Conservation (phyloP, 1,140 invertebrate genomes). For the Stegodyphus dumicola region DNA sequence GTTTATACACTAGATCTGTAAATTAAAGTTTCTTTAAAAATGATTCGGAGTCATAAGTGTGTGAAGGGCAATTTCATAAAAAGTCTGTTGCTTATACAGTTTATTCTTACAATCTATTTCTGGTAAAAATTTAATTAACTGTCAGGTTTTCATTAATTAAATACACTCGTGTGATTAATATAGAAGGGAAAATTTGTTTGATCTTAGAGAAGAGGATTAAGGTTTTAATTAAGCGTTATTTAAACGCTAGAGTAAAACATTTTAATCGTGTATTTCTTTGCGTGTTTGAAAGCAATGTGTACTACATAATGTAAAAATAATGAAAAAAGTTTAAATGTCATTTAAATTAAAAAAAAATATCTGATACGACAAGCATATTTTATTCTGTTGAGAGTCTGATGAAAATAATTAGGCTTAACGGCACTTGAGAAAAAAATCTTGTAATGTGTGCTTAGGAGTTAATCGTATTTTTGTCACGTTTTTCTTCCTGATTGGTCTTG, state of each 20-base stretch:
- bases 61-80: background rate
- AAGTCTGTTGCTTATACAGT: slow-evolving; percentile 20
- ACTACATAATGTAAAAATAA: slow-evolving; percentile 5
- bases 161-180: slow-evolving; percentile 48
- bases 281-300: slow-evolving; percentile 20
- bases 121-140: slow-evolving; percentile 50
- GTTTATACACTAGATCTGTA: no score
- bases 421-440: no score
- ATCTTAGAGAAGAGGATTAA: slow-evolving; percentile 52
- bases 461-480: no score
- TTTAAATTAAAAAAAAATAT: no score
- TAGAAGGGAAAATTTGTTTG: slow-evolving; percentile 44
- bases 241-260: slow-evolving; percentile 21
- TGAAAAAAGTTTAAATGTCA: no score
- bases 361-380: no score
- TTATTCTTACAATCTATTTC: slow-evolving; percentile 35
- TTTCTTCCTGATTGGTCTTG: no score
- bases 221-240: slow-evolving; percentile 53
- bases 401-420: no score
- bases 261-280: slow-evolving; percentile 22
- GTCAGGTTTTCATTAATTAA: slow-evolving; percentile 54
- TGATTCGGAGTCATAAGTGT: no score
- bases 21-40: no score
- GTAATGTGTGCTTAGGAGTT: no score
- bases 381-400: no score